Evolutionary conservation across 2,113 vertebrate species (phyloP).

Genomic region (Synchiropus splendidus): DNA sequence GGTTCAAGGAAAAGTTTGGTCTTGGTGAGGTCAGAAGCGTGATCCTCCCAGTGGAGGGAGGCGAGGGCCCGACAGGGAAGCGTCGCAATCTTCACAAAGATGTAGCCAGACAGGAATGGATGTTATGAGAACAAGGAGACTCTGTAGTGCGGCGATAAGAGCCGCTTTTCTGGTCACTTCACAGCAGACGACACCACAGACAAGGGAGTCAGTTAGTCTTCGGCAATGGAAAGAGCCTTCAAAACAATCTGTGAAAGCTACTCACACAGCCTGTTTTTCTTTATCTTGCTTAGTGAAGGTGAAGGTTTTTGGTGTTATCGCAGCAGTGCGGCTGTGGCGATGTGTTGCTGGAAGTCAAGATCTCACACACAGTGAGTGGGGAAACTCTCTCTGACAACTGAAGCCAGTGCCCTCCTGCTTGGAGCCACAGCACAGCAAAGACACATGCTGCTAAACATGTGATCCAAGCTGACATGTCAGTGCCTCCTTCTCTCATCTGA

Average conservation of each 20-base stretch:
- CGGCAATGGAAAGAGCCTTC: constrained; percentile 38
- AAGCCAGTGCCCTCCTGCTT: too few species aligned
- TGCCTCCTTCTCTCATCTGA: too few species aligned
- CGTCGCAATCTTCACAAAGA: constrained; percentile 8
- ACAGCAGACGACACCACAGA: constrained; percentile 33
- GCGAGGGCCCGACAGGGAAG: constrained; percentile 1
- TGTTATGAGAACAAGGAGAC: constrained; percentile 6
- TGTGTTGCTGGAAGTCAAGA: constrained; percentile 23
- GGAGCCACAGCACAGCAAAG: too few species aligned
- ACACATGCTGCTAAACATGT: too few species aligned
- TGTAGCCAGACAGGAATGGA: constrained; percentile 5
- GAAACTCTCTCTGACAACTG: too few species aligned
- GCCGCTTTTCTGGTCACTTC: constrained; percentile 11
- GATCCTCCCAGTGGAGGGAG: constrained; percentile 30
- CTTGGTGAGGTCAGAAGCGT: constrained; percentile 30
- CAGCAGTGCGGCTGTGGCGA: constrained; percentile 41
- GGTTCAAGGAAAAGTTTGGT: constrained; percentile 23
- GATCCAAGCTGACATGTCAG: too few species aligned
- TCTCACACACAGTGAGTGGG: too few species aligned
- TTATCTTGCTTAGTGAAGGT: constrained; percentile 50
- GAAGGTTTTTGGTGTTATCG: constrained; percentile 60
- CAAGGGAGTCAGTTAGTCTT: constrained; percentile 11
- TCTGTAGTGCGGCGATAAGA: constrained; percentile 17
- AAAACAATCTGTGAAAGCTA: constrained; percentile 27
- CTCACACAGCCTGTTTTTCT: constrained; percentile 52